Evolutionary conservation across 2,888 invertebrate species (phyloP).

Genomic region (Stegophylla sp.): DNA sequence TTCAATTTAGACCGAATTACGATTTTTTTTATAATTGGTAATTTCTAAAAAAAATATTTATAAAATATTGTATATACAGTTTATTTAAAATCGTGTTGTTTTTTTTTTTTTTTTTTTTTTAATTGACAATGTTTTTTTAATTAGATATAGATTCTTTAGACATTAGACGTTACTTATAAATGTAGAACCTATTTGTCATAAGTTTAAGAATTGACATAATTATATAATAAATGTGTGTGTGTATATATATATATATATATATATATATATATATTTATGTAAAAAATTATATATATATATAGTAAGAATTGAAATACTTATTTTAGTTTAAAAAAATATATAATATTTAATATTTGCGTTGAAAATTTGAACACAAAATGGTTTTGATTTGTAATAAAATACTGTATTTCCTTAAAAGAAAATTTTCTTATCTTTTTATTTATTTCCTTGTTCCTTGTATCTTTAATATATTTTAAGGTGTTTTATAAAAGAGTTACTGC

Average conservation of each 20-base stretch:
- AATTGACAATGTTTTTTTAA: slow-evolving; percentile 43
- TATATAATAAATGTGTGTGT: neutral
- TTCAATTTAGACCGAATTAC: slow-evolving; percentile 49
- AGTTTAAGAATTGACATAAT: slow-evolving; percentile 40
- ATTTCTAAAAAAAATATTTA: slow-evolving; percentile 24
- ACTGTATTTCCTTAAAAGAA: neutral
- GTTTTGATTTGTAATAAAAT: slow-evolving; percentile 3
- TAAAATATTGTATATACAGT: slow-evolving; percentile 47
- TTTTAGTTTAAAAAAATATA: slow-evolving; percentile 50
- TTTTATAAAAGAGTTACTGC: too few species aligned
- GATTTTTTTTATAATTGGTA: slow-evolving; percentile 41
- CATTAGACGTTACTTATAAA: slow-evolving; percentile 26
- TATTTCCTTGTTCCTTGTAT: too few species aligned
- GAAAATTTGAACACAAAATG: neutral
- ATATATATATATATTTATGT: slow-evolving; percentile 35
- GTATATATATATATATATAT: slow-evolving; percentile 35
- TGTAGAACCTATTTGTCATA: slow-evolving; percentile 50
- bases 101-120: slow-evolving; percentile 46
- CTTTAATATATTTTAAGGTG: too few species aligned
- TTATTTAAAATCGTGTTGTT: slow-evolving; percentile 45
- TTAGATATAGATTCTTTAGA: slow-evolving; percentile 25
- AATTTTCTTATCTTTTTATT: too few species aligned
- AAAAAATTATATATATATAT: slow-evolving; percentile 20
- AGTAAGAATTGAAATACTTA: slow-evolving; percentile 52
- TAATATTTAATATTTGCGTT: slow-evolving; percentile 13